Base-by-base conservation (phyloP, 2,888 invertebrate species). In the Thereva nobilitata region DNA sequence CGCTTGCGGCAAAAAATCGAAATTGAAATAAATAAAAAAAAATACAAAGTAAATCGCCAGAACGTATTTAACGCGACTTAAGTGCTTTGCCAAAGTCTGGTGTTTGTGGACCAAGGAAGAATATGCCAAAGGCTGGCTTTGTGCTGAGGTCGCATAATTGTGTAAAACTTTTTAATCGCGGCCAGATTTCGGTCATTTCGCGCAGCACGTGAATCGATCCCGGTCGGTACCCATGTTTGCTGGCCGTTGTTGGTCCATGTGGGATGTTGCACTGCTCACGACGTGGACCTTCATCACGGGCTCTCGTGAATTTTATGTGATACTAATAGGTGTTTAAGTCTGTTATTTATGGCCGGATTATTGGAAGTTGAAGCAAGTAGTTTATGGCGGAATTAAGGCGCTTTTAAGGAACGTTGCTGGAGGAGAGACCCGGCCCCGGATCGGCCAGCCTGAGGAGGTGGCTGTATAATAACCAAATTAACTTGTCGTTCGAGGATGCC, bases 281-380 rank as follows among this genome's bases (percentile, higher is more conserved):
- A 40, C 9, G n/a, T 37, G 53, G 10, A 37, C 37, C 5, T n/a
- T 7, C 10, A 38, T 9, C 6, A 10, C 49, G 35, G 34, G 52
- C 37, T 35, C 52, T 42, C 52, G 8, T 64, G 54, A 54, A 55
- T 64, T 64, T 64, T 64, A 64, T 64, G 64, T 53, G 54, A 64
- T 64, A 47, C 55, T 64, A 64, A 64, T 64, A 64, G 64, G 53
- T 54, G 64, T 34, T 64, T 64, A 64, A 64, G 54, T 54, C 12
- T 47, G 10, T 54, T 64, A 64, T 64, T 64, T 64, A 64, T 64
- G 64, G 54, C 45, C 64, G 64, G 54, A 64, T 64, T 64, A 64
- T 52, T 54, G 45, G 54, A 55, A 54, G 64, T 40, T 35, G 64
- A 38, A 64, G 37, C 47, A 55, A 54, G 64, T 54, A 55, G 54